A percentile compares a stretch with the other conserved stretches of the same genome.
Evolutionary conservation across 1,140 invertebrate genomes (phyloP).

Genomic region (Leptestheria dahalacensis): DNA sequence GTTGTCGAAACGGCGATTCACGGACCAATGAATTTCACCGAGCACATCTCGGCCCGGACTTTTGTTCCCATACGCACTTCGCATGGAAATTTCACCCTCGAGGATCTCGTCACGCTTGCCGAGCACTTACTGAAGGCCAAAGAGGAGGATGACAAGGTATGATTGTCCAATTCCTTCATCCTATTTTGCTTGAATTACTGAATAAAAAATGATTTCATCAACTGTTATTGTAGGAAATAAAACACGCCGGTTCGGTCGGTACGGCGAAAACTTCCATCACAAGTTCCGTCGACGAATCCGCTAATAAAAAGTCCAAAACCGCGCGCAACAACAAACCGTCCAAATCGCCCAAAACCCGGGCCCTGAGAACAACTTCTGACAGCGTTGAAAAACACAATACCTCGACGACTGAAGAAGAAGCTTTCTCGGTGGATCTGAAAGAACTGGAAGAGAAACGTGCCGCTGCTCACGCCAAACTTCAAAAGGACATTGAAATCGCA

Average conservation of each 20-base stretch:
- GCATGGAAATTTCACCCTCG: slow-evolving; percentile 5
- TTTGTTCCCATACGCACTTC: slow-evolving; percentile 10
- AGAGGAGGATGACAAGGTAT: not conserved
- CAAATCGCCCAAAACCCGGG: not conserved
- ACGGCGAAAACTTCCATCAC: not conserved
- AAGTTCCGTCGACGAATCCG: not conserved
- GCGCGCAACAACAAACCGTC: not conserved
- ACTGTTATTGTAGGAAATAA: not conserved
- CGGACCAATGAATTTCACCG: slow-evolving; percentile 3
- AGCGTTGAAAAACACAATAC: not conserved
- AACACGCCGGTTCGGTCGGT: not conserved
- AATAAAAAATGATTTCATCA: not conserved
- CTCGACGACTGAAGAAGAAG: not conserved
- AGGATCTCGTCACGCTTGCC: slow-evolving; percentile 11
- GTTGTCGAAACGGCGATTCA: slow-evolving; percentile 4
- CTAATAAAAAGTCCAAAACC: not conserved
- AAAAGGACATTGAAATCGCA: slow-evolving; percentile 1
- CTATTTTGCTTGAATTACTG: not conserved
- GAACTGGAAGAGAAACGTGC: not conserved
- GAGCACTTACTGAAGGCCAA: not conserved
- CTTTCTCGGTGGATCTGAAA: not conserved
- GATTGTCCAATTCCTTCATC: not conserved
- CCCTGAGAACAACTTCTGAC: not conserved
- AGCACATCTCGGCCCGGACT: not conserved
- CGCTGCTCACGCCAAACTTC: not conserved